Evolutionary conservation across 2,113 vertebrate species (phyloP), one percentile per base, ranked within the genome.

Genomic region (Halichoerus grypus): DNA sequence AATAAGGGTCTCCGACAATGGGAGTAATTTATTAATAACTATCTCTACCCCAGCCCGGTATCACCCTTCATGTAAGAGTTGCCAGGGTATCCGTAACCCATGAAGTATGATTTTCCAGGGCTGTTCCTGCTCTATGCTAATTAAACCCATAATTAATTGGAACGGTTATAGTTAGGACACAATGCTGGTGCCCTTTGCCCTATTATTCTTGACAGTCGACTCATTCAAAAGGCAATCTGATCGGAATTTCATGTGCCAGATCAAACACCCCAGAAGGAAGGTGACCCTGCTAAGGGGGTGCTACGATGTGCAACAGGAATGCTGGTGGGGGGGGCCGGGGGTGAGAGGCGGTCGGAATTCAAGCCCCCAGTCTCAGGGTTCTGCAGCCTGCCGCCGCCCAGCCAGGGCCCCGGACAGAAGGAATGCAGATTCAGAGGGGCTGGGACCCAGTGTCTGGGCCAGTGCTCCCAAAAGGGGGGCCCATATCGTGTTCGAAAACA

Each of bases 1-100:
- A 99, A 99, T 99, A 99, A 99, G 99, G 99, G 99, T 98, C 98
- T 98, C 98, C 98, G 98, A 99, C 99, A 99, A 99, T 98, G 97
- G 98, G 98, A 99, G 98, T 99, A 98, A 99, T 99, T 99, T 99
- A 99, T 99, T 99, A 99, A 99, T 99, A 99, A 99, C 99, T 99
- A 99, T 99, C 99, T 99, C 99, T 99, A 98, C 98, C 98, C 98
- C 97, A 98, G 98, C 98, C 98, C 98, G 97, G 98, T 98, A 98
- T 98, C 98, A 96, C 94, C 98, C 98, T 99, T 99, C 99, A 98
- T 98, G 99, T 98, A 99, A 99, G 99, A 98, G 98, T 98, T 99
- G 98, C 98, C 77, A 96, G 99, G 97, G 98, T 99, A 99, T 99
- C 99, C 99, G 98, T 99, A 99, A 99, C 98, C 98, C 99, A 99